Percentiles rank a stretch among this genome's conserved stretches.
These are phyloP conservation scores for Thumatha senex DNA, from an alignment of 2,888 invertebrate genomes.

Conservation along the genomic window DNA sequence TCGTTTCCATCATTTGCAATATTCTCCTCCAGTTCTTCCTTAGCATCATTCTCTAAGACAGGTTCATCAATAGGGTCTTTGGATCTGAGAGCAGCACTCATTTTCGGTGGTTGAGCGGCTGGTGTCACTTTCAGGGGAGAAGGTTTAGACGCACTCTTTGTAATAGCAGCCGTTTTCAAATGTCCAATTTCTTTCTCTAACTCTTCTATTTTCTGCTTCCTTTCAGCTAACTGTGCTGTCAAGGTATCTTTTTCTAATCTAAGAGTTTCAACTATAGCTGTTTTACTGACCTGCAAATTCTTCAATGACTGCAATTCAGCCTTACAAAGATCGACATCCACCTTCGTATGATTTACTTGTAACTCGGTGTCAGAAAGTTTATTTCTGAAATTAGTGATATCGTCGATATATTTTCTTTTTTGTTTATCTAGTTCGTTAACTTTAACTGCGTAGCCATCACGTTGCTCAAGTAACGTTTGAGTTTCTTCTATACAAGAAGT, in stretches of 20 bases:
- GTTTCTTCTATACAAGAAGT: conserved; percentile 73
- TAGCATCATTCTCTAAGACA: conserved; percentile 73
- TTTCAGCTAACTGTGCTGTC: conserved; percentile 63
- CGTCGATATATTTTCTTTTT: conserved; percentile 57
- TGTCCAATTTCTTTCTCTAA: conserved; percentile 68
- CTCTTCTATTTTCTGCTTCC: conserved; percentile 67
- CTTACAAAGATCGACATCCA: conserved; percentile 70
- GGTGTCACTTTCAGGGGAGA: conserved; percentile 64
- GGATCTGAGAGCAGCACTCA: conserved; percentile 63
- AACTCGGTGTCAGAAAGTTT: conserved; percentile 62
- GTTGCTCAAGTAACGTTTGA: conserved; percentile 65
- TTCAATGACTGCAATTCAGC: conserved; percentile 75
- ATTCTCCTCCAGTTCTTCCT: conserved; percentile 79
- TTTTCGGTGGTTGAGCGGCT: conserved; percentile 66
- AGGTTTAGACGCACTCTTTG: conserved; percentile 61
- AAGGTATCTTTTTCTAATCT: conserved; percentile 73
- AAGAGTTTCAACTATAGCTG: conserved; percentile 71
- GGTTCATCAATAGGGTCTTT: conserved; percentile 67
- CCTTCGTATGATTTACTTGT: conserved; percentile 65
- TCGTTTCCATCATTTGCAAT: conserved; percentile 66
- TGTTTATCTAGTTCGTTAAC: conserved; percentile 63
- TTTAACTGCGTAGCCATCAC: conserved; percentile 64
- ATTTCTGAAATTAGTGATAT: conserved; percentile 54
- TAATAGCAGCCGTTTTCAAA: conserved; percentile 62
- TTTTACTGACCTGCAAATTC: conserved; percentile 74